Evolutionary conservation across 2,113 vertebrate genomes (phyloP), one percentile per base, ranked within the genome.

Genomic region (Pteronura brasiliensis): DNA sequence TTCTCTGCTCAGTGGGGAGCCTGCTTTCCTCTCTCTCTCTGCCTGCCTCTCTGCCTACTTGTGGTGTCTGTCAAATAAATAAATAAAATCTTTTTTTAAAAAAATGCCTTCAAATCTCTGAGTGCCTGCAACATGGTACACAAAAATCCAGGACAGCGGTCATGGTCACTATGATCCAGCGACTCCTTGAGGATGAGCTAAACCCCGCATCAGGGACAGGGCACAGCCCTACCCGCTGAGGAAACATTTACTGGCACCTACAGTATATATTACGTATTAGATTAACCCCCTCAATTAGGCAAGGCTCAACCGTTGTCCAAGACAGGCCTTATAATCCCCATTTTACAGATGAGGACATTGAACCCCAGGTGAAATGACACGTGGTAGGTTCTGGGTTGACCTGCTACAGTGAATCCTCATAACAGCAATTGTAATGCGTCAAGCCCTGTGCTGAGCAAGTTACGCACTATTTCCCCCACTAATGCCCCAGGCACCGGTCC

Each of bases 141-240:
- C 9, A 1, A 34, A 89, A 47, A 25, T 11, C 55, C 34, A 49
- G 4, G 49, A 23, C 34, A 4, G n/a, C 36, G 27, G 2, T 42
- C 25, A 23, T 1, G 39, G 17, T 25, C 31, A 21, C 18, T 3
- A n/a, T 34, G 7, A 71, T 63, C 42, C 6, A 47, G 0, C 7
- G 47, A 15, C 42, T 34, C 11, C n/a, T 15, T 15, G 80, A 77
- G 74, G 77, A 20, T 7, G 14, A 1, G 5, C 49, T 25, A 15
- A 69, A 71, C 27, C 67, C 34, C 42, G 49, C 17, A 42, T 4
- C 11, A 2, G 27, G 39, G 42, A 11, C 39, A 13, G 7, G n/a
- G 44, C 55, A 47, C 15, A 6, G 55, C 55, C 55, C 83, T 36
- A 12, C 44, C 44, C 52, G 52, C 61, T 39, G 36, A 49, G 52